A percentile compares a stretch with the other conserved stretches of the same genome.
These are phyloP conservation scores for Mallotus villosus DNA, from an alignment of 2,797 vertebrate genomes.

Conservation along the genomic window DNA sequence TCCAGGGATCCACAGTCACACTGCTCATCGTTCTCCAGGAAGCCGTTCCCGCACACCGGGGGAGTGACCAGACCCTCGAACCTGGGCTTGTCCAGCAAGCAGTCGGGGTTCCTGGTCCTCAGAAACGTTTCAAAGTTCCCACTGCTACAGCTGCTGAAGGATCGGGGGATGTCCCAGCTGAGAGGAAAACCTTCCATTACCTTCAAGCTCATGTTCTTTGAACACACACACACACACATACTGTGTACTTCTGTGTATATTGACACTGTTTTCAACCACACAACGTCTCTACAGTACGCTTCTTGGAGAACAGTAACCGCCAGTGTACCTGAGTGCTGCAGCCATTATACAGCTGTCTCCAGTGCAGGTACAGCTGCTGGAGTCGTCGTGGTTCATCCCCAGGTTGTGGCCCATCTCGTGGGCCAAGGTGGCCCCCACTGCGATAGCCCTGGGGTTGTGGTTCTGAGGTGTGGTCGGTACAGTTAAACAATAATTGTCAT, in stretches of 20 bases:
- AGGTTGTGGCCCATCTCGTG: slow-evolving; percentile 84
- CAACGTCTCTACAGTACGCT: neutral
- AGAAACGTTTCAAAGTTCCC: slow-evolving; percentile 58
- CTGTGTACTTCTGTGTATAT: neutral
- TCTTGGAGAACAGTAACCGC: neutral
- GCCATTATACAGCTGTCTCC: slow-evolving; percentile 76
- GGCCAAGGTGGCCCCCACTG: slow-evolving; percentile 76
- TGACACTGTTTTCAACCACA: neutral
- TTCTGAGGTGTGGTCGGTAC: slow-evolving; percentile 56
- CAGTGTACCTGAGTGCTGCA: slow-evolving; percentile 68
- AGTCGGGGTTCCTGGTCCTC: slow-evolving; percentile 56
- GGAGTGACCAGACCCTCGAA: slow-evolving; percentile 37
- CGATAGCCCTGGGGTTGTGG: slow-evolving; percentile 65
- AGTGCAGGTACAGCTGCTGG: slow-evolving; percentile 65
- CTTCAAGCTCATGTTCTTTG: neutral
- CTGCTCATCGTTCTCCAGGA: slow-evolving; percentile 70
- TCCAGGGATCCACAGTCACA: slow-evolving; percentile 74
- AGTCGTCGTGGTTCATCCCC: slow-evolving; percentile 80
- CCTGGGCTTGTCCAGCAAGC: slow-evolving; percentile 70
- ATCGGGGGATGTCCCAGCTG: slow-evolving; percentile 69
- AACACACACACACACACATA: too few species aligned
- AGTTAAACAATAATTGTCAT: neutral
- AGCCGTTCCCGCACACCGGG: slow-evolving; percentile 73
- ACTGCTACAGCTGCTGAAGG: slow-evolving; percentile 79
- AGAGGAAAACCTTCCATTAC: slow-evolving; percentile 1